Conservation (phyloP, 2,113 vertebrate genomes). For the Hypanus sabinus region DNA sequence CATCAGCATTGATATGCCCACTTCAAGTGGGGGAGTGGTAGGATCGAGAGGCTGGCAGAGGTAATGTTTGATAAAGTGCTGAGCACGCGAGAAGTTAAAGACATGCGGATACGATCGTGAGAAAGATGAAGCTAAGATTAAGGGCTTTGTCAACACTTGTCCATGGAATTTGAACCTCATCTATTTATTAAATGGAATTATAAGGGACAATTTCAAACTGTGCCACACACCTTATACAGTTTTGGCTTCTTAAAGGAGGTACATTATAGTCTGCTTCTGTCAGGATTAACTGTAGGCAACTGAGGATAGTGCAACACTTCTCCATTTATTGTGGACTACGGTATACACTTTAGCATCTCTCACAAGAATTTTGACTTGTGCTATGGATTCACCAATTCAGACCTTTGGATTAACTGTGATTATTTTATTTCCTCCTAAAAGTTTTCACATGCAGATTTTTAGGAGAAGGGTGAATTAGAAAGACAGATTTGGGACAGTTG, state of each 20-base stretch:
- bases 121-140: background rate
- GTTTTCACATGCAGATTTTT: background rate
- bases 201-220: background rate
- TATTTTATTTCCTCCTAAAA: background rate
- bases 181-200: background rate
- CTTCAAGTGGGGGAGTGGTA: background rate
- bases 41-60: background rate
- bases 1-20: background rate
- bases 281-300: too few relatives aligned
- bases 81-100: background rate
- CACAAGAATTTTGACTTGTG: background rate
- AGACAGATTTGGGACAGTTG: background rate
- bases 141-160: background rate
- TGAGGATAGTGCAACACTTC: background rate
- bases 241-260: background rate
- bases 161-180: conserved; percentile 3
- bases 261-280: background rate
- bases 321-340: too few relatives aligned
- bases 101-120: background rate
- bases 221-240: background rate
- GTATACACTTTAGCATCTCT: background rate
- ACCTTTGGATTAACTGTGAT: background rate
- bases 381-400: background rate
- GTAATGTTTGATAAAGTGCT: background rate
- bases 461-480: background rate